phyloP scores from a whole-genome alignment of 2,113 vertebrate genomes.

The Neotoma lepida region DNA sequence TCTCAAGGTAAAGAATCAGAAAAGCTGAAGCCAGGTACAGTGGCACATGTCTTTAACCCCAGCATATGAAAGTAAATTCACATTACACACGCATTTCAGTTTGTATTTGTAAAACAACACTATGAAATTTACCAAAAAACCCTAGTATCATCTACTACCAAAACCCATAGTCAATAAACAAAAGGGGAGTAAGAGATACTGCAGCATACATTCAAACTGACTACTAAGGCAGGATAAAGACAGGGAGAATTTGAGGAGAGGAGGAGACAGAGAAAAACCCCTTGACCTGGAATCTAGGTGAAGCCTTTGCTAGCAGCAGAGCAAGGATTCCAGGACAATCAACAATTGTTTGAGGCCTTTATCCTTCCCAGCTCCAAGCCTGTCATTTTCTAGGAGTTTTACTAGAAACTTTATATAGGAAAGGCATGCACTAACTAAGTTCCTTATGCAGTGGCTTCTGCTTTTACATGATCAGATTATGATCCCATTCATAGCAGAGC shows the following conservation, averaged over 20 bases:
- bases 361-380: not conserved
- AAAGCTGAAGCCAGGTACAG: not conserved
- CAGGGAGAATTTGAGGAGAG: not conserved
- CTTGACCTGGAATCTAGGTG: not conserved
- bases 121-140: not conserved
- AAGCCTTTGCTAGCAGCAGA: not conserved
- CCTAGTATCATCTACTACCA: not conserved
- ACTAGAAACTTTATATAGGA: not conserved
- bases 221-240: not conserved
- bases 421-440: not conserved
- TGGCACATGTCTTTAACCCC: not conserved
- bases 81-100: not conserved
- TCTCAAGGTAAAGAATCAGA: not conserved
- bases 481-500: not conserved
- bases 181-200: not conserved
- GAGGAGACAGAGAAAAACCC: not conserved
- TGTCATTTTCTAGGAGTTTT: not conserved
- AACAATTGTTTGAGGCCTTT: not conserved
- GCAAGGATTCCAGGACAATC: not conserved
- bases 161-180: not conserved
- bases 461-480: not conserved
- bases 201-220: not conserved
- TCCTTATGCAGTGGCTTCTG: not conserved
- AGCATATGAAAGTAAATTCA: not conserved
- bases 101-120: constrained; percentile 18